Evolutionary conservation across 2,797 vertebrate species (phyloP).

Genomic region (Hippoglossus hippoglossus): DNA sequence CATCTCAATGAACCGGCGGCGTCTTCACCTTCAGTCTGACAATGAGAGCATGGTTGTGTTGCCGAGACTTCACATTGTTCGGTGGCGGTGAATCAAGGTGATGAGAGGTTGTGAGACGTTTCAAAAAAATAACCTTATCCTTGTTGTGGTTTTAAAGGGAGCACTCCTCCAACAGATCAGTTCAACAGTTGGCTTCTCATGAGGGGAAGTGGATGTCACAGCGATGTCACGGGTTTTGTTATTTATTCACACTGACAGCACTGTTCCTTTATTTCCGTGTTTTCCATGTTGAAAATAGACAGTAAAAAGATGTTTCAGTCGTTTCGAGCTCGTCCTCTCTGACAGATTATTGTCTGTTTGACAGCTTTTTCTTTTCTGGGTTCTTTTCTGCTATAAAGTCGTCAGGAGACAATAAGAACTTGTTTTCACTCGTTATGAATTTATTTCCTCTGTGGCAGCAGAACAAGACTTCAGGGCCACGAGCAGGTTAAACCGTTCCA

Average conservation of each 20-base stretch:
- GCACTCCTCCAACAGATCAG: background rate
- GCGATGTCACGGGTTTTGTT: too few species aligned
- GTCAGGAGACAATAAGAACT: background rate
- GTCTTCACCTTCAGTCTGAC: constrained; percentile 46
- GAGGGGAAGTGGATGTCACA: too few species aligned
- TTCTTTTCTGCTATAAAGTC: background rate
- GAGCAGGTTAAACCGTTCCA: background rate
- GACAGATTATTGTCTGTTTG: background rate
- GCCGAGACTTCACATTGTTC: background rate
- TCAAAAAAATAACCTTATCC: background rate
- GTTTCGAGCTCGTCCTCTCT: background rate
- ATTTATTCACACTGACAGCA: too few species aligned
- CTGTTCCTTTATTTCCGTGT: too few species aligned
- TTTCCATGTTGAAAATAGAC: too few species aligned
- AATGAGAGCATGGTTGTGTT: background rate
- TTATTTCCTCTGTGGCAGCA: background rate
- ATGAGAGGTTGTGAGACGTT: background rate
- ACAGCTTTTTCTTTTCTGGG: background rate
- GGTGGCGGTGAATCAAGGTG: background rate
- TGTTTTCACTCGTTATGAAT: background rate
- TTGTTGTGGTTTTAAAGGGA: background rate
- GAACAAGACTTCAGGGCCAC: background rate
- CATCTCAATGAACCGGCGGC: constrained; percentile 30
- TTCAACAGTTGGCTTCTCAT: background rate
- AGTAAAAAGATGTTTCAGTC: background rate